Base-by-base conservation (phyloP, 2,797 vertebrate genomes). In the Protosalanx chinensis region DNA sequence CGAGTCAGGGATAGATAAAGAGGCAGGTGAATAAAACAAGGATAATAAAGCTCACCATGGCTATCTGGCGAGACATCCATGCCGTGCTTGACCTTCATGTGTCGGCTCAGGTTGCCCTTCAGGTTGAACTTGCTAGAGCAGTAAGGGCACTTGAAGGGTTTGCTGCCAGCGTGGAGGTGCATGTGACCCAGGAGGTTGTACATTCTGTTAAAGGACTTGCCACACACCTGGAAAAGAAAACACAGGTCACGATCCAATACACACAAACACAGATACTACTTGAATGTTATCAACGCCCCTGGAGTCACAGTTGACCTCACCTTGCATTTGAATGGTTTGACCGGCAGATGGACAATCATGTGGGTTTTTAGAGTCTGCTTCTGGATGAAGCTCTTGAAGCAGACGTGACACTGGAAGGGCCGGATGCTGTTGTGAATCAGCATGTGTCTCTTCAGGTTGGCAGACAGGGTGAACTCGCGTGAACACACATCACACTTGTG, bases 71-170 rank as follows among this genome's bases (percentile, higher is more conserved):
- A 94, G 77, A 97, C 90, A 78, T 98, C 97, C 96, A 98, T 97
- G 1, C 97, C 97, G 0, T 98, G 97, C 81, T 98, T 98, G 85
- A 98, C 95, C 91, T 98, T 98, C 97, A 98, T 98, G 91, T 98
- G 97, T 74, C 97, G 91, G 89, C 97, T 98, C 79, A 98, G 95
- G 91, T 98, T 98, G 69, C 97, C 97, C 92, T 98, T 98, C 88
- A 98, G 92, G 92, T 98, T 98, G 89, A 98, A 98, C 92, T 98
- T 98, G 89, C 97, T 98, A 86, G 96, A 97, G 93, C 97, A 98
- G 91, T 98, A 98, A 64, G 96, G 95, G 83, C 97, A 98, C 92
- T 98, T 98, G 91, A 98, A 98, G 80, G 97, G 97, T 84, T 98
- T 98, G 91, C 95, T 98, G 74, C 96, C 96, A 0, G 97, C 96